Conservation (phyloP, 2,797 vertebrate genomes). For the Pantherophis vulpinus region DNA sequence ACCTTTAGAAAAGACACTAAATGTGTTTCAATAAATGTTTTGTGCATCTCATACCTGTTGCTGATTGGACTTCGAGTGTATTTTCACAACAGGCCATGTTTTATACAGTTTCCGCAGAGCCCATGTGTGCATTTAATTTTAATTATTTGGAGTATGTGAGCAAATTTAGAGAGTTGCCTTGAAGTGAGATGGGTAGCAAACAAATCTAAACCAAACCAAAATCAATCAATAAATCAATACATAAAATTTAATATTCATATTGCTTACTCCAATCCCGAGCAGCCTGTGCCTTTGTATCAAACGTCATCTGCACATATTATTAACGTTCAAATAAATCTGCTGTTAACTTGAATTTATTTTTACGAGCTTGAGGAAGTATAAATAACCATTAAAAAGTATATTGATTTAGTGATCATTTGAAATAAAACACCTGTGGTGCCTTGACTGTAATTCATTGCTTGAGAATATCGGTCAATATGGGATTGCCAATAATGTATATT, state of each 20-base stretch:
- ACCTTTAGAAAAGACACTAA: background rate
- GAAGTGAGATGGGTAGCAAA: background rate
- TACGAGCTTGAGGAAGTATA: background rate
- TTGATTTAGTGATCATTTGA: background rate
- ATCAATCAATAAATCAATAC: background rate
- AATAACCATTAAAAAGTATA: background rate
- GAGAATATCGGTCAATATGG: background rate
- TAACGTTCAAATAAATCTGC: background rate
- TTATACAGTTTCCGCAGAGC: background rate
- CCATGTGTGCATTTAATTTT: background rate
- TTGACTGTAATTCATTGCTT: background rate
- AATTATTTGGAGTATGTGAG: background rate
- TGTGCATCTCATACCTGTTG: background rate
- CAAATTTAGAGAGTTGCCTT: background rate
- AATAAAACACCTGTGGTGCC: background rate
- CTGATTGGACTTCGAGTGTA: background rate
- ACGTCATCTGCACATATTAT: background rate
- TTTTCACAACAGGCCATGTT: background rate
- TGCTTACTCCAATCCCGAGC: background rate
- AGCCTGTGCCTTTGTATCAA: background rate
- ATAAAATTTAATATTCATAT: background rate
- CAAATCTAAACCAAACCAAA: background rate
- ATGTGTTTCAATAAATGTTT: background rate
- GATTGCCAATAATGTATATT: background rate
- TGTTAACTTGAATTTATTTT: background rate